Evolutionary conservation across 1,140 invertebrate species (phyloP), one percentile per base, ranked within the genome.

Genomic region (Nylanderia fulva): DNA sequence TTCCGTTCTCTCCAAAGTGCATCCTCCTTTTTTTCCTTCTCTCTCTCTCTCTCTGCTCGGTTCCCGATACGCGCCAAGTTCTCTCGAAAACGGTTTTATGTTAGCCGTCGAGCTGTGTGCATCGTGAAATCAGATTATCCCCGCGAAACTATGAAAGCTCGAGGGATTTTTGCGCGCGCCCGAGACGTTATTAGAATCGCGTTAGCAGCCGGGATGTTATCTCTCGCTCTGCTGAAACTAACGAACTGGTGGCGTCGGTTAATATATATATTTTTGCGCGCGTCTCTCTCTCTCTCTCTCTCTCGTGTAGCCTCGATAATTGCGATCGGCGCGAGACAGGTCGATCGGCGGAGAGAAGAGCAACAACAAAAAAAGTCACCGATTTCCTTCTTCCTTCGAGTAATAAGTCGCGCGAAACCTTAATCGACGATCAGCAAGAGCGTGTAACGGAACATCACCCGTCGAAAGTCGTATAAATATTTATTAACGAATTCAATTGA

Each of bases 101-200:
- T 69, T 18, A 68, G 42, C 64, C 56, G 72, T 58, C 48, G 21
- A 85, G 64, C 45, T 48, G n/a, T n/a, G n/a, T n/a, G 21, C 64
- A 82, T 52, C 39, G 66, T 33, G 42, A 36, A 82, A 82, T 85
- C 84, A 85, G 84, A 85, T 85, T 85, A 71, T 82, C 66, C 84
- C 63, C 58, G 39, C 24, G 29, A 64, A n/a, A 45, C 45, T 79
- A 58, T 56, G 58, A 27, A 76, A 77, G 54, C 33, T 21, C 24
- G 56, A n/a, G 45, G 3, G 58, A 63, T 76, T 77, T 77, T 77
- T 63, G 42, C 21, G 21, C 27, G 60, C 27, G 42, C n/a, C 27
- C 60, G 33, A 36, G 11, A 66, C 75, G 52, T 71, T 80, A 71
- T 71, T 80, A 69, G 77, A 80, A 56, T n/a, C 45, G 29, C 48